Conservation (phyloP, 2,888 invertebrate species). For the Macrophya annulata region DNA sequence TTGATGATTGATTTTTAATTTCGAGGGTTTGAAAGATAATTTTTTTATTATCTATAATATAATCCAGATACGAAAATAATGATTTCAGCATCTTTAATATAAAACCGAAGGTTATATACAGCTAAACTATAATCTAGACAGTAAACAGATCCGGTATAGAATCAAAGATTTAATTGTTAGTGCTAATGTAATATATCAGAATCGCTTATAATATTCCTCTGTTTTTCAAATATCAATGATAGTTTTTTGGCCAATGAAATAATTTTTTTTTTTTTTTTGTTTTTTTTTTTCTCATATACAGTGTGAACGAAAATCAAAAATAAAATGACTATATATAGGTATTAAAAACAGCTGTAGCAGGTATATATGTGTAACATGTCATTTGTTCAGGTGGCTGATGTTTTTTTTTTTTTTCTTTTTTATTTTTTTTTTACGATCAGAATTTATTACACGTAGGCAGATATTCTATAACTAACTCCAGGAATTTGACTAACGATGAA, state of each 20-base stretch:
- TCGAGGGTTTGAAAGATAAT: not conserved
- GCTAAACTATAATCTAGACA: slow-evolving; percentile 32
- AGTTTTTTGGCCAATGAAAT: not conserved
- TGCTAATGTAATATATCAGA: not conserved
- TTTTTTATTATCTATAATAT: not conserved
- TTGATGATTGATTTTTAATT: slow-evolving; percentile 1
- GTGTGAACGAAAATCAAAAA: not conserved
- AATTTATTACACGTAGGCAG: not conserved
- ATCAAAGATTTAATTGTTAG: slow-evolving; percentile 67
- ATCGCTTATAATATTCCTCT: not conserved
- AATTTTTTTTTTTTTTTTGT: not conserved
- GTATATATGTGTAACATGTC: not conserved
- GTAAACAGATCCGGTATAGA: slow-evolving; percentile 55
- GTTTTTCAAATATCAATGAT: not conserved
- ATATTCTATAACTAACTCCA: not conserved
- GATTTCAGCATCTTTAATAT: not conserved
- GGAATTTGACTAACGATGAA: not conserved
- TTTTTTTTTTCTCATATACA: too few relatives aligned
- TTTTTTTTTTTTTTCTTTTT: too few relatives aligned
- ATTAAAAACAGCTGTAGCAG: slow-evolving; percentile 3
- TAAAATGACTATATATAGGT: not conserved
- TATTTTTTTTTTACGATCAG: not conserved
- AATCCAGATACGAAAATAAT: not conserved
- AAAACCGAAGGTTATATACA: not conserved
- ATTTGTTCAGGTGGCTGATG: slow-evolving; percentile 38